These are phyloP conservation scores for Stenotaenia linearis DNA, from an alignment of 2,888 invertebrate species.

Conservation along the genomic window DNA sequence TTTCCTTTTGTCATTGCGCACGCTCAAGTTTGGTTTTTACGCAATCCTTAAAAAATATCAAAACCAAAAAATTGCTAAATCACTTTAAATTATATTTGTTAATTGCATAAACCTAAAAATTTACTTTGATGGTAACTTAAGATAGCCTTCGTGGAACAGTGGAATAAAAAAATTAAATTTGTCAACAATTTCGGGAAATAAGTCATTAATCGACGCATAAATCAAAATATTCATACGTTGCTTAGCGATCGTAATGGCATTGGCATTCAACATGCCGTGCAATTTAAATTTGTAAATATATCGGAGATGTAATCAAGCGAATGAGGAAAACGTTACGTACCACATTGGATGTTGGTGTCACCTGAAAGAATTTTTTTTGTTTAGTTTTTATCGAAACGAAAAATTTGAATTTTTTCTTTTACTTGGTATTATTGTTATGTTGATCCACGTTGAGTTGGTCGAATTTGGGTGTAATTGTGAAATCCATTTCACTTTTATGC, in stretches of 20 bases:
- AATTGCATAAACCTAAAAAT: too few species aligned
- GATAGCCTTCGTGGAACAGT: too few species aligned
- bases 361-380: background rate
- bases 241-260: background rate
- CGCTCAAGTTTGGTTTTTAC: too few species aligned
- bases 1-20: too few species aligned
- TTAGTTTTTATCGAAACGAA: background rate
- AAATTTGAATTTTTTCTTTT: background rate
- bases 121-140: too few species aligned
- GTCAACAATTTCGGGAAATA: too few species aligned
- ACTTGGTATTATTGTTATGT: background rate
- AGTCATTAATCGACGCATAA: background rate
- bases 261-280: background rate
- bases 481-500: background rate
- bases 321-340: background rate
- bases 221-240: background rate
- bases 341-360: background rate
- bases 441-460: constrained; percentile 11
- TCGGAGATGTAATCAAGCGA: background rate
- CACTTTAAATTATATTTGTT: too few species aligned
- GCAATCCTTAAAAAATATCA: too few species aligned
- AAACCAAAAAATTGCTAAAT: too few species aligned
- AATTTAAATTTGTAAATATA: background rate
- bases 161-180: too few species aligned
- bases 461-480: background rate